Conservation (phyloP, 1,140 invertebrate species). For the Chlorops oryzae region DNA sequence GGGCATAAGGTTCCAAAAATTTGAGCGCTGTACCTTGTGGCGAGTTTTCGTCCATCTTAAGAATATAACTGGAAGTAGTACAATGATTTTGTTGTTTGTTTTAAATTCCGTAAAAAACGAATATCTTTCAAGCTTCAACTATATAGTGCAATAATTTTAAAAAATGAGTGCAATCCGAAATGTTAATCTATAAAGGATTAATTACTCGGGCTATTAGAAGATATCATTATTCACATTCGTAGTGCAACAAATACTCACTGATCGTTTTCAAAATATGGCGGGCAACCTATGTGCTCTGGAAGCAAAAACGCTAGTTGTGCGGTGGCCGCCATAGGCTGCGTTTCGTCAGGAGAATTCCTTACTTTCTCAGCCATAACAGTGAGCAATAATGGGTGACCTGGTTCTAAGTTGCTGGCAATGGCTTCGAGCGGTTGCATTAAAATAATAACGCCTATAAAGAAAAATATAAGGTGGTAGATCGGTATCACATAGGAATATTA, state of each 20-base stretch:
- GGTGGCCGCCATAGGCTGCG: constrained; percentile 67
- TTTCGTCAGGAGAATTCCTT: constrained; percentile 60
- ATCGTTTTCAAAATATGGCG: constrained; percentile 71
- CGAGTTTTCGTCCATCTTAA: constrained; percentile 74
- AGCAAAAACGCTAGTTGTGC: constrained; percentile 73
- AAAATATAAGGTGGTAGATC: too few relatives aligned
- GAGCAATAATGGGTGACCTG: constrained; percentile 70
- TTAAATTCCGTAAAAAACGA: too few relatives aligned
- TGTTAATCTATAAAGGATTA: not conserved
- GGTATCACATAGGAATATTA: too few relatives aligned
- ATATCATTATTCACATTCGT: not conserved
- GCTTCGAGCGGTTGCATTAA: constrained; percentile 67
- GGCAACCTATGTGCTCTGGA: constrained; percentile 65
- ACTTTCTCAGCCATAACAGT: constrained; percentile 81
- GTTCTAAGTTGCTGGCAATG: constrained; percentile 67
- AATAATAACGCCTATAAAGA: constrained; percentile 62
- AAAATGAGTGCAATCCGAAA: not conserved
- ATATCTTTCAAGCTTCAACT: too few relatives aligned
- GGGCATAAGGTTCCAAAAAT: constrained; percentile 63
- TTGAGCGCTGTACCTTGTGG: constrained; percentile 67
- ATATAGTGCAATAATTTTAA: constrained; percentile 12
- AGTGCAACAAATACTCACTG: constrained; percentile 60
- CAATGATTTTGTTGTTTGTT: too few relatives aligned
- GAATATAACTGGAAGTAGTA: constrained; percentile 64
- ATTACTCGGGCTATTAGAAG: too few relatives aligned